A percentile compares a stretch with the other conserved stretches of the same genome.
Conservation (phyloP, 2,888 invertebrate genomes). For the Drosophila flavopinicola region DNA sequence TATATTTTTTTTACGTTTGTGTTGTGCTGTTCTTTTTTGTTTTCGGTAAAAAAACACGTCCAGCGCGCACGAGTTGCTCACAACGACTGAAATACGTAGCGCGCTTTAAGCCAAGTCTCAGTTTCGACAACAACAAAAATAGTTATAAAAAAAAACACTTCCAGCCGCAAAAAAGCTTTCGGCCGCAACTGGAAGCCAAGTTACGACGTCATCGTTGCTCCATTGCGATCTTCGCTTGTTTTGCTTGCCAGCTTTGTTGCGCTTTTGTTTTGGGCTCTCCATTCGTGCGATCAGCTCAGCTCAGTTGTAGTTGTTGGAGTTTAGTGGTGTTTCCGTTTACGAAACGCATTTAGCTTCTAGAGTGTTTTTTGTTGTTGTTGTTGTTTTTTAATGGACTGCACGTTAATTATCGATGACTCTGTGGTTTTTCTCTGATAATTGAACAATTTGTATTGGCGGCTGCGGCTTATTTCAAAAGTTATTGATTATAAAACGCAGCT, state of each 20-base stretch:
- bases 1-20: too few relatives aligned
- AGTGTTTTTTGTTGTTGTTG: neutral
- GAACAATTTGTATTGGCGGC: conserved; percentile 61
- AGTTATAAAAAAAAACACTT: conserved; percentile 6
- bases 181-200: conserved; percentile 54
- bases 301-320: conserved; percentile 19
- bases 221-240: conserved; percentile 68
- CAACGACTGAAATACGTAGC: conserved; percentile 64
- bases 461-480: conserved; percentile 71
- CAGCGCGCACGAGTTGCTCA: conserved; percentile 72
- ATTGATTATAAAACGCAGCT: conserved; percentile 69
- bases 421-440: conserved; percentile 70
- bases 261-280: conserved; percentile 66
- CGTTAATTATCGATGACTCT: conserved; percentile 74
- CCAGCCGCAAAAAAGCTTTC: conserved; percentile 48
- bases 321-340: conserved; percentile 62
- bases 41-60: conserved; percentile 58
- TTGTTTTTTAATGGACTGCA: conserved; percentile 43
- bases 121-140: conserved; percentile 20
- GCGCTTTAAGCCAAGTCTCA: conserved; percentile 49
- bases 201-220: conserved; percentile 62
- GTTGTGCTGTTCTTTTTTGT: too few relatives aligned
- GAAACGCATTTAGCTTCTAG: conserved; percentile 48
- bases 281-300: conserved; percentile 28
- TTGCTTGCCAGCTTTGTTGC: conserved; percentile 60